These are phyloP conservation scores for Enteromius argenteus DNA, from an alignment of 2,797 vertebrate genomes.

Conservation along the genomic window DNA sequence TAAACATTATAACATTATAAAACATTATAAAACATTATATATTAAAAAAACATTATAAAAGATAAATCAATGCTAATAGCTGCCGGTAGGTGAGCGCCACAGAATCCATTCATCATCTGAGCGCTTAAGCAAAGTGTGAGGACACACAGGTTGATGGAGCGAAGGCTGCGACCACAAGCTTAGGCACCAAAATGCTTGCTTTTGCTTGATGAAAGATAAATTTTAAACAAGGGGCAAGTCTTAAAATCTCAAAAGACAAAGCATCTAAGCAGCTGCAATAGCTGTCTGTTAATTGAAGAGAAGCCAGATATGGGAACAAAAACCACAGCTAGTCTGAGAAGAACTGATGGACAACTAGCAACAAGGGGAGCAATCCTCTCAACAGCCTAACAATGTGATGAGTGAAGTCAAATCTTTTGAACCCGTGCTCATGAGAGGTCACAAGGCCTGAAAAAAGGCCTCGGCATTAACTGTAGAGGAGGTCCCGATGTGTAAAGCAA, in stretches of 20 bases:
- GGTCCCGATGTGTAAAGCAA: constrained; percentile 49
- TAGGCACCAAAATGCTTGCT: constrained; percentile 80
- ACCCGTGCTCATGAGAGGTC: constrained; percentile 66
- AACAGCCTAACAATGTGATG: constrained; percentile 80
- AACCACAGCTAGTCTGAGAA: constrained; percentile 77
- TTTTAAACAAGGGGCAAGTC: constrained; percentile 77
- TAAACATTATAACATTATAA: no score
- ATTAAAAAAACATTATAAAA: not conserved
- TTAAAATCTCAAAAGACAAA: constrained; percentile 79
- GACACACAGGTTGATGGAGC: constrained; percentile 68
- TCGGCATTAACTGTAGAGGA: constrained; percentile 42
- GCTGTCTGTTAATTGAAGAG: constrained; percentile 72
- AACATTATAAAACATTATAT: no score
- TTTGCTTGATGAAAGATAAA: constrained; percentile 75
- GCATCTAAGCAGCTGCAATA: constrained; percentile 81
- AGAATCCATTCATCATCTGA: constrained; percentile 33
- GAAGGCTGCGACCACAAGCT: constrained; percentile 73
- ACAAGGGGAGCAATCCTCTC: constrained; percentile 76
- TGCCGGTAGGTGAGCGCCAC: constrained; percentile 12
- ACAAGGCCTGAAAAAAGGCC: constrained; percentile 54
- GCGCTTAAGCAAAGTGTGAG: constrained; percentile 28
- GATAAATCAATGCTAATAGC: constrained; percentile 23
- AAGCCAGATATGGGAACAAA: constrained; percentile 64
- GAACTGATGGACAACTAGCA: constrained; percentile 81
- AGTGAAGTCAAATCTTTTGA: constrained; percentile 79